Evolutionary conservation across 2,888 invertebrate genomes (phyloP).

Genomic region (Yponomeuta sedellus): DNA sequence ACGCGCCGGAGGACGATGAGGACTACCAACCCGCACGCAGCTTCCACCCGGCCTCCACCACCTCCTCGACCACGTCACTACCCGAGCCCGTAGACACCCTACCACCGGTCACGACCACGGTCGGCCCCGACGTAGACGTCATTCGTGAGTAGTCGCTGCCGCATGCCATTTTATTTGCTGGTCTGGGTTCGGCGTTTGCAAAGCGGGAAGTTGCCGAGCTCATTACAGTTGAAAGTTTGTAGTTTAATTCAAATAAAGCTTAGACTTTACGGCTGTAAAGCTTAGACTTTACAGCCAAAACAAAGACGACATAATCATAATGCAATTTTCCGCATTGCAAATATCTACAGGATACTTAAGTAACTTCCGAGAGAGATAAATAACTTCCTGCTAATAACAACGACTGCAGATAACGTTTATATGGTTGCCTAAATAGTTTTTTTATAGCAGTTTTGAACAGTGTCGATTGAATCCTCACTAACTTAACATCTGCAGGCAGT

Average conservation of each 20-base stretch:
- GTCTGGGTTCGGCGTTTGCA: conserved; percentile 24
- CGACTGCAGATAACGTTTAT: not conserved
- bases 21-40: conserved; percentile 42
- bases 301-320: not conserved
- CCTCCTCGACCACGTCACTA: conserved; percentile 15
- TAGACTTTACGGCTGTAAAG: too few relatives aligned
- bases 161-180: conserved; percentile 70
- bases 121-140: conserved; percentile 49
- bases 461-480: not conserved
- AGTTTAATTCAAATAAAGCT: too few relatives aligned
- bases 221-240: too few relatives aligned
- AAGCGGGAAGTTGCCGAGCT: conserved; percentile 25
- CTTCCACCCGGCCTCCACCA: conserved; percentile 24
- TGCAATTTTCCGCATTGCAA: not conserved
- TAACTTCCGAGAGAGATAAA: not conserved
- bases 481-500: not conserved
- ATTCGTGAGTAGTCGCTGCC: conserved; percentile 73
- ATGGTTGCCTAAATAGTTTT: not conserved
- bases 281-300: too few relatives aligned
- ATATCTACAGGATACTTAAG: not conserved
- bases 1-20: conserved; percentile 62
- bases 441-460: not conserved
- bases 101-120: conserved; percentile 29
- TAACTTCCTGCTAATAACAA: not conserved
- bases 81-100: conserved; percentile 23